Conservation (phyloP, 30 jellyfish, hydroid and myxozoan genomes). For the Haliclystus octoradiatus region DNA sequence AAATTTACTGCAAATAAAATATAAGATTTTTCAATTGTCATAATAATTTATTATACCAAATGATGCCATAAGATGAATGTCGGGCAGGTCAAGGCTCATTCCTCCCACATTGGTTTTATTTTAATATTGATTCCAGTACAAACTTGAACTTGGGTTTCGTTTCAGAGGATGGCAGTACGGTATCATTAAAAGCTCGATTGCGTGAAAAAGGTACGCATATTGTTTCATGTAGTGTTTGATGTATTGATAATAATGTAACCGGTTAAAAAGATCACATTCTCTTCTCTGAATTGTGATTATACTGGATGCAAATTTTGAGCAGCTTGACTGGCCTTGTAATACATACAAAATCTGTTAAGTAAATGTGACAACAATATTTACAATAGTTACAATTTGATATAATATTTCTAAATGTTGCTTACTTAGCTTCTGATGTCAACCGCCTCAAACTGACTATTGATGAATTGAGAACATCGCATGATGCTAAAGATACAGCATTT, state of each 20-base stretch:
- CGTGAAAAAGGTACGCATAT: conserved; percentile 80
- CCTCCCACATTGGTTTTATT: not conserved
- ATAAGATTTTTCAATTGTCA: too few species aligned
- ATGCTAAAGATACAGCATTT: conserved; percentile 76
- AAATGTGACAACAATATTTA: too few species aligned
- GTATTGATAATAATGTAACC: too few species aligned
- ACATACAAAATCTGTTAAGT: too few species aligned
- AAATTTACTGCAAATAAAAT: too few species aligned
- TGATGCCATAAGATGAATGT: too few species aligned
- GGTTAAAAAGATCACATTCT: too few species aligned
- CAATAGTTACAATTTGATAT: too few species aligned
- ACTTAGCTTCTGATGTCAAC: conserved; percentile 96
- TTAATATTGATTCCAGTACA: not conserved
- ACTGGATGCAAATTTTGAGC: not conserved
- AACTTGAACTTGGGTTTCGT: conserved; percentile 1
- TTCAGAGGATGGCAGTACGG: conserved; percentile 45
- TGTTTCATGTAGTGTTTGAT: not conserved
- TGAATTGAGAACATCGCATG: conserved; percentile 65
- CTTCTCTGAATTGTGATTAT: not conserved
- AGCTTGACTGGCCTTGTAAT: not conserved
- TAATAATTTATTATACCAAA: too few species aligned
- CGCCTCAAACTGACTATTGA: conserved; percentile 77
- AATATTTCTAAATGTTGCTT: too few species aligned
- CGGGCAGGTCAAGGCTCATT: conserved; percentile 11
- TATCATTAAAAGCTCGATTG: conserved; percentile 66